Evolutionary conservation across 2,113 vertebrate genomes (phyloP).

Genomic region (Paracanthobrama guichenoti): DNA sequence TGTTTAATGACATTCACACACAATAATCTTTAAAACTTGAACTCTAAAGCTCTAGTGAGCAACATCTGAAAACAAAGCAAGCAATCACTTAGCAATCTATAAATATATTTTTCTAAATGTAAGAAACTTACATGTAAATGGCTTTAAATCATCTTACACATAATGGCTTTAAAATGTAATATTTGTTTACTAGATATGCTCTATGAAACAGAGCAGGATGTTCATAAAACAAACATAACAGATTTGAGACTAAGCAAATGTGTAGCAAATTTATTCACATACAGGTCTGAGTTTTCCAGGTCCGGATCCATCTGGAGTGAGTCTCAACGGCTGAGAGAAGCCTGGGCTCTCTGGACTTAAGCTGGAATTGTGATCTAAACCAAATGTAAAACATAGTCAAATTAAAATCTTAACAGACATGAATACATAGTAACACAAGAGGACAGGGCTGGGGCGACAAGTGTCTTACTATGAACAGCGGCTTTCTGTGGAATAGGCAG

Average conservation of each 20-base stretch:
- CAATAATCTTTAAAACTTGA: neutral
- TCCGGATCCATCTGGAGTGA: constrained; percentile 79
- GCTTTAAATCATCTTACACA: neutral
- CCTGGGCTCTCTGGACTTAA: constrained; percentile 83
- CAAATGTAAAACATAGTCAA: neutral
- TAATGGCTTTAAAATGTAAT: neutral
- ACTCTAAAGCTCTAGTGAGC: neutral
- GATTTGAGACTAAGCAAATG: neutral
- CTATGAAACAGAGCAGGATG: neutral
- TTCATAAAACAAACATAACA: neutral
- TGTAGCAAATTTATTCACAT: constrained; percentile 60
- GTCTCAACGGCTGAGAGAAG: constrained; percentile 80
- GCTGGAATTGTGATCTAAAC: constrained; percentile 84
- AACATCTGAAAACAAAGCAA: neutral
- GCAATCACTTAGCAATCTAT: too few relatives aligned
- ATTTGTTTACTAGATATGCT: too few relatives aligned
- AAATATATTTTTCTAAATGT: neutral
- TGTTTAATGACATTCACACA: neutral
- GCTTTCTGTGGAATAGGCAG: constrained; percentile 67
- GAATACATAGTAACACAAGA: constrained; percentile 1
- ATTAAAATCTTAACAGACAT: neutral
- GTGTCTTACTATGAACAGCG: constrained; percentile 69
- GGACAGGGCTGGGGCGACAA: neutral
- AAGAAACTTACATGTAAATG: neutral
- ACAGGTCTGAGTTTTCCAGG: constrained; percentile 92